Conservation (phyloP, 2,888 invertebrate species). For the Octonoba sinensis region DNA sequence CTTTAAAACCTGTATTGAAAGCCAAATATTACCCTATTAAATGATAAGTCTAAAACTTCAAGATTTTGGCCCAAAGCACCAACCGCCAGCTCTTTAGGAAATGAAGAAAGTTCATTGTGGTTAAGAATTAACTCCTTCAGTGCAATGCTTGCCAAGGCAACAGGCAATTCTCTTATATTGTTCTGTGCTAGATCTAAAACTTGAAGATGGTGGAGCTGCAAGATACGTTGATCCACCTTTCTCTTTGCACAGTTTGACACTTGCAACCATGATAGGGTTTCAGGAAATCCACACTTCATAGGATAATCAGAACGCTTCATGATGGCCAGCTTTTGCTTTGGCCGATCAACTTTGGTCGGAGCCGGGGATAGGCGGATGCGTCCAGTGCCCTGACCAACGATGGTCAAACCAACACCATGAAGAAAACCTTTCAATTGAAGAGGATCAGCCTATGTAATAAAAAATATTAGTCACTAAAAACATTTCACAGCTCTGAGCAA, state of each 20-base stretch:
- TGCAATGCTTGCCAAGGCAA: conserved; percentile 20
- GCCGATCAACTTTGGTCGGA: conserved; percentile 75
- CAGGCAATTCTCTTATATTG: conserved; percentile 77
- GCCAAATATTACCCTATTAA: conserved; percentile 32
- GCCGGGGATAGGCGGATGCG: conserved; percentile 38
- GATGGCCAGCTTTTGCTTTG: conserved; percentile 77
- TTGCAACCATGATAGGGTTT: conserved; percentile 77
- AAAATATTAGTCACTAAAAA: background rate
- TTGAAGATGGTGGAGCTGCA: conserved; percentile 78
- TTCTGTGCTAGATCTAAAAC: conserved; percentile 81
- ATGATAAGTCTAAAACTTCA: conserved; percentile 51
- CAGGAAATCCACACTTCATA: conserved; percentile 78
- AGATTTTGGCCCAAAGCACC: conserved; percentile 37
- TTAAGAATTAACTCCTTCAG: conserved; percentile 49
- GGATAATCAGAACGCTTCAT: conserved; percentile 80
- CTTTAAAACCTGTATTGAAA: too few species aligned
- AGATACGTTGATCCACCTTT: conserved; percentile 64
- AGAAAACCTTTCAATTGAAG: conserved; percentile 58
- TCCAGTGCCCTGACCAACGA: conserved; percentile 47
- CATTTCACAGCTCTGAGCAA: too few species aligned
- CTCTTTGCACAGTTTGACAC: conserved; percentile 46
- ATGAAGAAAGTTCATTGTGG: conserved; percentile 44
- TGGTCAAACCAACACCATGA: conserved; percentile 46
- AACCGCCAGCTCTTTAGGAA: conserved; percentile 38
- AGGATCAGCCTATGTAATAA: conserved; percentile 50